These are phyloP conservation scores for Phyllostomus hastatus DNA, from an alignment of 2,113 vertebrate species.

Conservation along the genomic window DNA sequence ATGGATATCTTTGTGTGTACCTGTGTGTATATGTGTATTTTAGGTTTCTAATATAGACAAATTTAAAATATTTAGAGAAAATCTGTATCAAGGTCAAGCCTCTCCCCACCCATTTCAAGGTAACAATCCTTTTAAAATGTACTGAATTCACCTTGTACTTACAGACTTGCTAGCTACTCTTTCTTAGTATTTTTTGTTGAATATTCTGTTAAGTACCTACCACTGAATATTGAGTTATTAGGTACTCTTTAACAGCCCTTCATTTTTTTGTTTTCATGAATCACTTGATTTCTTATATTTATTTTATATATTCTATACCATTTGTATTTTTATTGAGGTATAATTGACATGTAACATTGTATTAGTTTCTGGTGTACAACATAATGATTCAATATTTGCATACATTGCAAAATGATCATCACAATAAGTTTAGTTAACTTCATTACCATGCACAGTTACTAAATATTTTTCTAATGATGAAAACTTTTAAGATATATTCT, in stretches of 20 bases:
- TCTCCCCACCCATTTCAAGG: neutral
- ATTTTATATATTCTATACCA: neutral
- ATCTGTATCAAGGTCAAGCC: accelerated
- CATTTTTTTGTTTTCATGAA: neutral
- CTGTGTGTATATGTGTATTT: neutral
- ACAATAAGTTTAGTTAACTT: neutral
- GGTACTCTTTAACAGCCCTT: accelerated
- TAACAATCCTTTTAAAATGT: accelerated
- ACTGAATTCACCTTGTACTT: neutral
- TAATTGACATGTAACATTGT: neutral
- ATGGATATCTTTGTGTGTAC: neutral
- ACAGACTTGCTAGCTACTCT: neutral
- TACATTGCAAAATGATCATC: neutral
- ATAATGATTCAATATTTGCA: neutral
- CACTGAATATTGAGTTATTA: neutral
- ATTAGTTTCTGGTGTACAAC: neutral
- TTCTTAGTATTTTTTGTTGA: neutral
- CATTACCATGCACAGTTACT: neutral
- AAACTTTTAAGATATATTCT: neutral
- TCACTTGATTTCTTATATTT: neutral
- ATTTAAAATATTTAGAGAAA: neutral
- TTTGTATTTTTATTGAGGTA: neutral
- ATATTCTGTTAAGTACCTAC: neutral
- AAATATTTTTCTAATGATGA: neutral
- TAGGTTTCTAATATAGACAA: neutral